phyloP scores from a whole-genome alignment of 1,140 invertebrate genomes.

The Psix sp. region DNA sequence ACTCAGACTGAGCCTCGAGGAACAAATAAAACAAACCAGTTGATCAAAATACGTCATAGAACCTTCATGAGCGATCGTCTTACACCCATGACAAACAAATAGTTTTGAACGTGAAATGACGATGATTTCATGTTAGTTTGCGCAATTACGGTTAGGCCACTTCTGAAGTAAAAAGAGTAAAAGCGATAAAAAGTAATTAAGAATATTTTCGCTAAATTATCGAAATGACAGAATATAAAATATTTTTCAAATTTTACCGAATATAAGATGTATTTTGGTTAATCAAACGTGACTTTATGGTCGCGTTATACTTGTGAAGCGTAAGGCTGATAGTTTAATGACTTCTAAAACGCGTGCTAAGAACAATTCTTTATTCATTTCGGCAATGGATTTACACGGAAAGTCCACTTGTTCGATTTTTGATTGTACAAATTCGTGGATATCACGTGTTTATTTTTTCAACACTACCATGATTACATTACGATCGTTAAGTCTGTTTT shows the following conservation, averaged over 20 bases:
- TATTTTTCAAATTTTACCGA: constrained; percentile 58
- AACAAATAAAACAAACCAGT: constrained; percentile 9
- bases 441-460: constrained; percentile 38
- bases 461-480: constrained; percentile 47
- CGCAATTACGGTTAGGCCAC: constrained; percentile 30
- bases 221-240: constrained; percentile 37
- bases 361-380: constrained; percentile 23
- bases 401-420: constrained; percentile 50
- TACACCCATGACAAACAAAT: constrained; percentile 6
- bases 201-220: constrained; percentile 56
- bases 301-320: constrained; percentile 45
- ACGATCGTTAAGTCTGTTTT: constrained; percentile 31
- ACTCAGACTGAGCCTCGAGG: constrained; percentile 25
- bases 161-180: constrained; percentile 15
- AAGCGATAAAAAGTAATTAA: constrained; percentile 6
- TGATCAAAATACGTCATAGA: neutral
- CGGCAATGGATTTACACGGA: constrained; percentile 27
- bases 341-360: constrained; percentile 41
- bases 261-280: constrained; percentile 55
- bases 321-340: constrained; percentile 60
- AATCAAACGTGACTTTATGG: constrained; percentile 29
- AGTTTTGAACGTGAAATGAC: constrained; percentile 29
- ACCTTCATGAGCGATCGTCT: constrained; percentile 17
- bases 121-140: constrained; percentile 49
- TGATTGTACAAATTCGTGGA: constrained; percentile 50